Percentiles rank a stretch among this genome's conserved stretches.
Conservation (phyloP, 92 coral and sea anemone genomes). For the Palythoa heliodiscus region DNA sequence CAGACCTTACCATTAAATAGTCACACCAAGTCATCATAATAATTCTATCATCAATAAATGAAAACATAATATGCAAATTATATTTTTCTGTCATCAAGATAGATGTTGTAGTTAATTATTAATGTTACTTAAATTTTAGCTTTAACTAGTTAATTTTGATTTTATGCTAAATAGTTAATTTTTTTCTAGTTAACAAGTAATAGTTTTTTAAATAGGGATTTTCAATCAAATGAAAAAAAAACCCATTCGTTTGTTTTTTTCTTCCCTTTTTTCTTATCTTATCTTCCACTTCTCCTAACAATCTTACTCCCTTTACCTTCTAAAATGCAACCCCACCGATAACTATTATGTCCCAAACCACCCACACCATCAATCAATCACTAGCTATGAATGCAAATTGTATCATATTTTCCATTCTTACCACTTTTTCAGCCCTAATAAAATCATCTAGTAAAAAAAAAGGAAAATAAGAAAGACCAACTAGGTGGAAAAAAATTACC, state of each 20-base stretch:
- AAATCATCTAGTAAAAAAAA: no score
- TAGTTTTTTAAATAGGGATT: background rate
- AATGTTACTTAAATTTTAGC: background rate
- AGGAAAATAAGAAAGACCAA: no score
- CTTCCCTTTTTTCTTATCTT: no score
- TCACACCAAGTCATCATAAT: slow-evolving; percentile 3
- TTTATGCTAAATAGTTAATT: background rate
- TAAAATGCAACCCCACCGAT: no score
- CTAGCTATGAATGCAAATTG: no score
- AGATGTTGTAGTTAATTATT: background rate
- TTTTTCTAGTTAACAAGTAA: background rate
- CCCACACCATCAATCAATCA: no score
- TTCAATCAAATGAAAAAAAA: background rate
- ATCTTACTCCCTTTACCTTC: no score
- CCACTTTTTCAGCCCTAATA: no score
- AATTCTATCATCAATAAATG: background rate
- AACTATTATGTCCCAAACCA: no score
- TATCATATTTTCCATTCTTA: no score
- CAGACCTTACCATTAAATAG: background rate
- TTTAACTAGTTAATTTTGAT: slow-evolving; percentile 1
- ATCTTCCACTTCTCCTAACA: no score
- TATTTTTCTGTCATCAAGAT: background rate
- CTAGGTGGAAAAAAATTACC: no score
- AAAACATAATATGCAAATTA: background rate
- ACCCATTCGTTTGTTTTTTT: background rate